Evolutionary conservation across 2,888 invertebrate species (phyloP).

Genomic region (Carterocephalus palaemon): DNA sequence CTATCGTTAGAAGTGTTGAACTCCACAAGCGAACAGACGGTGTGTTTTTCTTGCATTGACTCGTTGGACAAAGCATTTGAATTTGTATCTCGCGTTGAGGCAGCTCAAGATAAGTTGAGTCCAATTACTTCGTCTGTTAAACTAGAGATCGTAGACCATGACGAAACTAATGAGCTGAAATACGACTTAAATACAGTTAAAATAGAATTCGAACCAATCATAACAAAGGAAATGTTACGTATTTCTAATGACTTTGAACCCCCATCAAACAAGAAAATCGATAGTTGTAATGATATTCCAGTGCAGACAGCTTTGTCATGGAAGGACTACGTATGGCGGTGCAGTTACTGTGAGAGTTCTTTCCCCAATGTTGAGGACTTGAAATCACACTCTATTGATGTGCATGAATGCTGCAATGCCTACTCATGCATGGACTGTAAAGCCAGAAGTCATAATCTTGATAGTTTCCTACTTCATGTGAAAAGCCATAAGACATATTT

Average conservation of each 20-base stretch:
- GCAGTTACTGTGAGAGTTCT: conserved; percentile 52
- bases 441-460: conserved; percentile 44
- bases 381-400: conserved; percentile 77
- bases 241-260: conserved; percentile 42
- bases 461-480: conserved; percentile 72
- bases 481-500: conserved; percentile 79
- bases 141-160: conserved; percentile 30
- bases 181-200: conserved; percentile 30
- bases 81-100: conserved; percentile 44
- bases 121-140: conserved; percentile 39
- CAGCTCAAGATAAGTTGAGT: conserved; percentile 44
- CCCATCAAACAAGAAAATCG: conserved; percentile 36
- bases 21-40: conserved; percentile 50
- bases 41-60: no score
- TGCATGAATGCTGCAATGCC: conserved; percentile 80
- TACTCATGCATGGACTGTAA: conserved; percentile 82
- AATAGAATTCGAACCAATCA: conserved; percentile 47
- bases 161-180: background rate
- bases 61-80: no score
- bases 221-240: conserved; percentile 42
- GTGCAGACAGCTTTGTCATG: conserved; percentile 49
- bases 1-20: conserved; percentile 27
- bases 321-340: conserved; percentile 56
- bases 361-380: conserved; percentile 57
- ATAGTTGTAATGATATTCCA: conserved; percentile 32